A percentile compares a stretch with the other conserved stretches of the same genome.
These are phyloP conservation scores for Lutjanus argentimaculatus DNA, from an alignment of 2,797 vertebrate genomes.

Conservation along the genomic window DNA sequence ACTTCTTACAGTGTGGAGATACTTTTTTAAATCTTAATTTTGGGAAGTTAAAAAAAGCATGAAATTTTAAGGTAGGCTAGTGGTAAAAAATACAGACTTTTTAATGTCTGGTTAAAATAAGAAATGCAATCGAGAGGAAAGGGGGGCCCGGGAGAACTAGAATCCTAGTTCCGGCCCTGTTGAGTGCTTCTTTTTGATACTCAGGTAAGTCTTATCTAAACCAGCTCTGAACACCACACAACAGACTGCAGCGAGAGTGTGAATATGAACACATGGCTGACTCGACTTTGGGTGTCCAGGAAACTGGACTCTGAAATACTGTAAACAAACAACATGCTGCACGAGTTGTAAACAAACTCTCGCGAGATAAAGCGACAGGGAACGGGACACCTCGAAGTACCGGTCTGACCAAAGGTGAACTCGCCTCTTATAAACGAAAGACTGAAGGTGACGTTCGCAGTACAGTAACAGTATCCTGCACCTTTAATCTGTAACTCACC, in stretches of 20 bases:
- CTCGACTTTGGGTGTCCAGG: neutral
- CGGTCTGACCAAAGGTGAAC: neutral
- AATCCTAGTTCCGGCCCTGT: no score
- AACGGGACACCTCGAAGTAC: accelerated
- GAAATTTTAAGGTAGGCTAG: no score
- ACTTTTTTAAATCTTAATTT: no score
- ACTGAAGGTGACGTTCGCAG: accelerated
- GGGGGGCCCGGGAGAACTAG: no score
- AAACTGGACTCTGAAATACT: neutral
- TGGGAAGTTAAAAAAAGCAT: no score
- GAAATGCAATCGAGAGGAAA: no score
- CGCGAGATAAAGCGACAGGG: conserved; percentile 44
- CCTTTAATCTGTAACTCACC: neutral
- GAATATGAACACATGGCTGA: accelerated
- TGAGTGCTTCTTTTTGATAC: no score
- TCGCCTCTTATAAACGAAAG: accelerated
- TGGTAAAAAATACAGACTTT: no score
- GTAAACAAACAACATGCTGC: neutral
- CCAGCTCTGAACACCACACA: no score
- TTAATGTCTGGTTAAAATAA: no score
- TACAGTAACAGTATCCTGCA: neutral
- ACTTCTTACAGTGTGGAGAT: no score
- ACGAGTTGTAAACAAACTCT: conserved; percentile 18
- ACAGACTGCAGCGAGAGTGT: neutral
- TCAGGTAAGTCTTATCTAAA: no score